phyloP scores from a whole-genome alignment of 2,113 vertebrate species.

The Marcusenius ussheri region DNA sequence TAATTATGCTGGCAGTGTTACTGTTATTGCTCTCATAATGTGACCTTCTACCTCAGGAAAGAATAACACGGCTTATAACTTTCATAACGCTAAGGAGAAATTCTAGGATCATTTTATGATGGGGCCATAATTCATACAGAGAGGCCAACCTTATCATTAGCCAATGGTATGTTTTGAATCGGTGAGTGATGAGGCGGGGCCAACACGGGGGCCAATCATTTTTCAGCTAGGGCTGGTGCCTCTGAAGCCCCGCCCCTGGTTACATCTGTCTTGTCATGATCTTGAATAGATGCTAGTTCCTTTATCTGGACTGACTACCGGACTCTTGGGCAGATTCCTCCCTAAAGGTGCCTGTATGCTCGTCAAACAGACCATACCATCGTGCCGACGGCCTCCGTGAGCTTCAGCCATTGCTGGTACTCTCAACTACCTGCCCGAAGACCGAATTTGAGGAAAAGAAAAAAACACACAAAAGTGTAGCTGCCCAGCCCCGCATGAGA shows the following conservation, averaged over 20 bases:
- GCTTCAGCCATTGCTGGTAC: background rate
- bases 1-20: background rate
- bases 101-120: background rate
- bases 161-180: background rate
- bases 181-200: background rate
- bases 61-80: background rate
- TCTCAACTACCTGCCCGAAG: background rate
- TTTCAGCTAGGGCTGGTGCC: background rate
- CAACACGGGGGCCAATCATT: background rate
- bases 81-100: background rate
- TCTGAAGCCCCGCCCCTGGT: background rate
- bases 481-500: background rate
- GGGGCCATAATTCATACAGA: background rate
- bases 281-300: background rate
- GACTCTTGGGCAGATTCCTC: background rate
- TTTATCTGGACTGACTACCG: background rate
- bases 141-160: background rate
- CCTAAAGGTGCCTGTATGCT: background rate
- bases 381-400: background rate
- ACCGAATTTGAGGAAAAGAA: background rate
- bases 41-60: background rate
- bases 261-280: background rate
- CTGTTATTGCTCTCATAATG: background rate
- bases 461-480: background rate
- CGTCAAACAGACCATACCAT: background rate